Percentiles rank a stretch among this genome's conserved stretches.
Evolutionary conservation across 2,113 vertebrate genomes (phyloP).

Genomic region (Balaenoptera acutorostrata): DNA sequence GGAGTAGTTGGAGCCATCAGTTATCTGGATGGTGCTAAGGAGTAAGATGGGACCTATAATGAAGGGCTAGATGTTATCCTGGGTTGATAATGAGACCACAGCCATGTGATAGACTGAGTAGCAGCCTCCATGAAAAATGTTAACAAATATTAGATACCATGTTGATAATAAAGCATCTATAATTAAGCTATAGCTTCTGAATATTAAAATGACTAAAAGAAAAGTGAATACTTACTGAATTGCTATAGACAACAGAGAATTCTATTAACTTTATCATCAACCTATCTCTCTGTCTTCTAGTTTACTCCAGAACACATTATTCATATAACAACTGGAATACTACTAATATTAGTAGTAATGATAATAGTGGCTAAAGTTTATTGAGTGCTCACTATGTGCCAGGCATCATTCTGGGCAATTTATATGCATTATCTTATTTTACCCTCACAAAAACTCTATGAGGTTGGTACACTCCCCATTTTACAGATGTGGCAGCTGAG

Average conservation of each 20-base stretch:
- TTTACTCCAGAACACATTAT: background rate
- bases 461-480: background rate
- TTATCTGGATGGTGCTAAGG: background rate
- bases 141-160: background rate
- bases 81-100: background rate
- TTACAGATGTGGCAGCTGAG: background rate
- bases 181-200: background rate
- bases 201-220: constrained; percentile 3
- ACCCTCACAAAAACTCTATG: background rate
- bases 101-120: background rate
- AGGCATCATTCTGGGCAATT: background rate
- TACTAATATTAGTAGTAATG: background rate
- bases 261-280: background rate
- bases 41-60: background rate
- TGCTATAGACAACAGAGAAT: background rate
- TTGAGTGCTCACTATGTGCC: background rate
- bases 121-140: background rate
- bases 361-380: background rate
- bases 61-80: background rate
- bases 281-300: background rate
- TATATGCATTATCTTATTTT: background rate
- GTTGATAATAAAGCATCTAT: background rate
- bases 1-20: background rate
- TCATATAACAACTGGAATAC: background rate
- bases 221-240: background rate